A percentile compares a stretch with the other conserved stretches of the same genome.
Evolutionary conservation across 1,140 invertebrate genomes (phyloP).

Genomic region (Ladona fulva): DNA sequence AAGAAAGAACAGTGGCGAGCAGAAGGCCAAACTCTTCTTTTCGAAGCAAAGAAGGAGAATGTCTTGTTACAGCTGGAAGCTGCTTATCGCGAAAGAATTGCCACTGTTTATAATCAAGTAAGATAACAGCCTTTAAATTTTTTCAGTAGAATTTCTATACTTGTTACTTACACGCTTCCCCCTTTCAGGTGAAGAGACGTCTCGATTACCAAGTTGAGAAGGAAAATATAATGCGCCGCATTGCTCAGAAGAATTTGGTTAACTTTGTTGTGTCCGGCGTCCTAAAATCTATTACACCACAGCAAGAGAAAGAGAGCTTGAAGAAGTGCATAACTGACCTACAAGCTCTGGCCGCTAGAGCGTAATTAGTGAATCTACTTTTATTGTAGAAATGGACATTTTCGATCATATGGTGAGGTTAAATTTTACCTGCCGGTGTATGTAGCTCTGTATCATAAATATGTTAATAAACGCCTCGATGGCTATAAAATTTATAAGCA

Average conservation of each 20-base stretch:
- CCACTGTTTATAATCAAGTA: slow-evolving; percentile 64
- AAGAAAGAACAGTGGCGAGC: slow-evolving; percentile 68
- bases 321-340: slow-evolving; percentile 84
- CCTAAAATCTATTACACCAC: slow-evolving; percentile 74
- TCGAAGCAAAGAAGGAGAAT: slow-evolving; percentile 83
- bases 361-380: slow-evolving; percentile 30
- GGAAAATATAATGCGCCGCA: slow-evolving; percentile 62
- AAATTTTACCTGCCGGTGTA: not conserved
- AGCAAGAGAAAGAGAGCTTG: slow-evolving; percentile 85
- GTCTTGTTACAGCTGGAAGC: slow-evolving; percentile 84
- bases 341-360: slow-evolving; percentile 55
- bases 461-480: not conserved
- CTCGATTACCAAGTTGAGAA: slow-evolving; percentile 88
- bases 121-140: slow-evolving; percentile 21
- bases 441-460: not conserved
- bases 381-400: slow-evolving; percentile 10
- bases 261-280: slow-evolving; percentile 85
- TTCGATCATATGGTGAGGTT: not conserved
- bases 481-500: no score
- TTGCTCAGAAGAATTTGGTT: slow-evolving; percentile 88
- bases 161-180: slow-evolving; percentile 9
- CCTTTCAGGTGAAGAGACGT: slow-evolving; percentile 62
- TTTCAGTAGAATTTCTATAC: not conserved
- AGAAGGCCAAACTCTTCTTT: slow-evolving; percentile 65
- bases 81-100: slow-evolving; percentile 70